These are phyloP conservation scores for Mormyrus proboscirostris DNA, from an alignment of 2,797 vertebrate species.

Conservation along the genomic window DNA sequence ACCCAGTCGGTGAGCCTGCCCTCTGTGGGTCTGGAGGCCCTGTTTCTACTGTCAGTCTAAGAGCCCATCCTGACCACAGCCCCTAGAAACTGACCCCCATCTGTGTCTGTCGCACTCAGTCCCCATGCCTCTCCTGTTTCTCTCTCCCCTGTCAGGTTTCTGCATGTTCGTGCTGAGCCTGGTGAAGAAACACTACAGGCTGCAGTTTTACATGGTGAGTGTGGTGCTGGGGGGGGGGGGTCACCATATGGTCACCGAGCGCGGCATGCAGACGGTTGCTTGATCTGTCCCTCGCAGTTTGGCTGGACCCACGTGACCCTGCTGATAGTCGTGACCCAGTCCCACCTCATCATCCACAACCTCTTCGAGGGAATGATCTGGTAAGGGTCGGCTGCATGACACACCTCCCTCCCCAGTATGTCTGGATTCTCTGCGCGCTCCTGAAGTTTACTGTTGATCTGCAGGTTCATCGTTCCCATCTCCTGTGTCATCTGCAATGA, in stretches of 20 bases:
- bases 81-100: neutral
- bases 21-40: neutral
- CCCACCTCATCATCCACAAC: slow-evolving; percentile 97
- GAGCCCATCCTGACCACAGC: neutral
- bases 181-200: slow-evolving; percentile 97
- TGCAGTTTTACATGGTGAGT: slow-evolving; percentile 98
- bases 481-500: slow-evolving; percentile 99
- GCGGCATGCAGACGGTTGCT: slow-evolving; percentile 5
- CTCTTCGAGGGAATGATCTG: slow-evolving; percentile 99
- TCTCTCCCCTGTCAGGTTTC: slow-evolving; percentile 65
- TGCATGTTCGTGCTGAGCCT: slow-evolving; percentile 98
- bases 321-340: slow-evolving; percentile 96
- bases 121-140: neutral
- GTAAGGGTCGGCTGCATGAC: slow-evolving; percentile 50
- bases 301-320: slow-evolving; percentile 97
- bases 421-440: neutral
- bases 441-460: neutral
- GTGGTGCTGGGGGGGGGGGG: neutral
- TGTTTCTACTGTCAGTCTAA: neutral
- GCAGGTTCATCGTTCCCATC: slow-evolving; percentile 96
- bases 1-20: neutral
- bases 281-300: slow-evolving; percentile 63
- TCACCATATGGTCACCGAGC: neutral
- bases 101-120: neutral
- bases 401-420: neutral